phyloP scores from a whole-genome alignment of 2,888 invertebrate species.

The Epinotia ramella region DNA sequence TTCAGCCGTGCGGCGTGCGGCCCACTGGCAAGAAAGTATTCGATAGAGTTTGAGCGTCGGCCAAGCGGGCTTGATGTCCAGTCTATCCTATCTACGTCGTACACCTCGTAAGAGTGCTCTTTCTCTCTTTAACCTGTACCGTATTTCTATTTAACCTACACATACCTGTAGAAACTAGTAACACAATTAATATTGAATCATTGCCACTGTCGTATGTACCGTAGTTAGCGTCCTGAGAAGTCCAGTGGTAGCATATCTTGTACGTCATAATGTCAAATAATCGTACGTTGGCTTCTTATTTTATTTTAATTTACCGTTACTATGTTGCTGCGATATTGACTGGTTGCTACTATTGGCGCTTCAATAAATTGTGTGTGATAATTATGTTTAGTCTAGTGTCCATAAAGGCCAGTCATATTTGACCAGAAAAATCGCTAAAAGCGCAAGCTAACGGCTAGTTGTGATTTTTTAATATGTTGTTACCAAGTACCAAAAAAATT shows the following conservation, averaged over 20 bases:
- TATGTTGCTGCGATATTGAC: conserved; percentile 5
- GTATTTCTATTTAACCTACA: conserved; percentile 57
- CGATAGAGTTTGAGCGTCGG: conserved; percentile 25
- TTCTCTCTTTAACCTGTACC: conserved; percentile 73
- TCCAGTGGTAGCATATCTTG: conserved; percentile 37
- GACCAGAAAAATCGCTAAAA: not conserved
- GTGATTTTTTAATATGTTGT: no score
- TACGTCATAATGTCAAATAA: conserved; percentile 26
- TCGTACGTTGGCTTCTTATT: conserved; percentile 5
- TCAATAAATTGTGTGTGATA: conserved; percentile 20
- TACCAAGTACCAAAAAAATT: no score
- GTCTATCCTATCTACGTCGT: conserved; percentile 42
- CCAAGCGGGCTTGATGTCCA: conserved; percentile 14
- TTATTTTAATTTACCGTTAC: conserved; percentile 14
- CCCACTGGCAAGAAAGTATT: not conserved
- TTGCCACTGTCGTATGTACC: conserved; percentile 19
- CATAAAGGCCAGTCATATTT: not conserved
- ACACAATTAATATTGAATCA: conserved; percentile 34
- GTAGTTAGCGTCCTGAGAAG: conserved; percentile 28
- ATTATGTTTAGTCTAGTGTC: conserved; percentile 1
- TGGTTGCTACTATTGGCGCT: conserved; percentile 39
- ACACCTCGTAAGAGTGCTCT: conserved; percentile 66
- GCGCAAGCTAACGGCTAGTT: no score
- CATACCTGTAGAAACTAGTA: conserved; percentile 51
- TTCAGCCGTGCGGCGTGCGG: not conserved